phyloP scores from a whole-genome alignment of 2,113 vertebrate genomes.

The Cyanistes caeruleus region DNA sequence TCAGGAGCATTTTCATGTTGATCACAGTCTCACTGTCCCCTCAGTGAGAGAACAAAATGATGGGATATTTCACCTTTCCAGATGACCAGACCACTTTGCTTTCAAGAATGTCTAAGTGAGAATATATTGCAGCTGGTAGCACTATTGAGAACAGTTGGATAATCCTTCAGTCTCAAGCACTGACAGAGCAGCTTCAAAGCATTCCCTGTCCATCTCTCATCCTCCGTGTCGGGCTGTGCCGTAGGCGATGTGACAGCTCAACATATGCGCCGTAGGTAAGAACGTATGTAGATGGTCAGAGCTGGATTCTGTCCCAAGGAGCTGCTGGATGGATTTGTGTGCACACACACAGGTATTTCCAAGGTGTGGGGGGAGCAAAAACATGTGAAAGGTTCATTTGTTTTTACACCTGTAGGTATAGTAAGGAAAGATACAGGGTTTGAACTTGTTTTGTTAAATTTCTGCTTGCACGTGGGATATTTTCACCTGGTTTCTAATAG shows the following conservation, averaged over 20 bases:
- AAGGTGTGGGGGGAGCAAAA: not conserved
- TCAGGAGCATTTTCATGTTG: not conserved
- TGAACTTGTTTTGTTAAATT: not conserved
- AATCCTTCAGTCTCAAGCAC: slow-evolving; percentile 44
- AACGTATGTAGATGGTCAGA: not conserved
- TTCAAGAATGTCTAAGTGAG: slow-evolving; percentile 37
- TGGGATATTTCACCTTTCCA: slow-evolving; percentile 57
- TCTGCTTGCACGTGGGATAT: not conserved
- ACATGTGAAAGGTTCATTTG: not conserved
- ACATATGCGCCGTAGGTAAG: not conserved
- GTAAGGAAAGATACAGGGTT: not conserved
- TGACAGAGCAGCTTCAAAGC: slow-evolving; percentile 64
- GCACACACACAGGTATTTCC: not conserved
- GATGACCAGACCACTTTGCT: slow-evolving; percentile 41
- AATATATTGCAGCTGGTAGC: slow-evolving; percentile 57
- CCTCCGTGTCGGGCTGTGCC: not conserved
- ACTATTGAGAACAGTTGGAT: slow-evolving; percentile 66
- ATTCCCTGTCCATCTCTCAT: slow-evolving; percentile 52
- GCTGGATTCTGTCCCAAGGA: not conserved
- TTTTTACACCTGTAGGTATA: not conserved
- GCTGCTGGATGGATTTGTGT: not conserved
- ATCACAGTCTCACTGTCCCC: slow-evolving; percentile 12
- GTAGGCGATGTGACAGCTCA: not conserved
- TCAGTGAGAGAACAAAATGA: not conserved
- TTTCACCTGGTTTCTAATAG: not conserved